A percentile compares a stretch with the other conserved stretches of the same genome.
Evolutionary conservation across 1,140 invertebrate species (phyloP).

Genomic region (Metopolophium dirhodum): DNA sequence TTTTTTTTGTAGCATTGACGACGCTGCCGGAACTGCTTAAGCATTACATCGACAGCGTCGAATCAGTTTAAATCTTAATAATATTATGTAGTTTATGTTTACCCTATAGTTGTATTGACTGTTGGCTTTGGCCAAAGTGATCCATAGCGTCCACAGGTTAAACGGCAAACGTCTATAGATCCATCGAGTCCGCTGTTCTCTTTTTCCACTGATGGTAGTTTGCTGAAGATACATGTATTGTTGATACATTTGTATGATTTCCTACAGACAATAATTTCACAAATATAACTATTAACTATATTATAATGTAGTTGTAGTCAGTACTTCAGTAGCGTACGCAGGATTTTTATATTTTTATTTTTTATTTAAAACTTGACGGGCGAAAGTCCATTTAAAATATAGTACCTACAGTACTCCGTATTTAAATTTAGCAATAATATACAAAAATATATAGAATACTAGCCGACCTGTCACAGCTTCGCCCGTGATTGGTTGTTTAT

Average conservation of each 20-base stretch:
- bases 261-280: not conserved
- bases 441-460: too few species aligned
- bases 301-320: not conserved
- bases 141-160: slow-evolving; percentile 72
- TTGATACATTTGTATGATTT: slow-evolving; percentile 61
- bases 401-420: too few species aligned
- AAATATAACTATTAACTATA: not conserved
- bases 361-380: too few species aligned
- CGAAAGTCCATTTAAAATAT: too few species aligned
- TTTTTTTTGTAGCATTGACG: too few species aligned
- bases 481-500: too few species aligned
- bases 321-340: too few species aligned
- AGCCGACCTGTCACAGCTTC: too few species aligned
- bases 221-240: slow-evolving; percentile 61
- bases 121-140: slow-evolving; percentile 77
- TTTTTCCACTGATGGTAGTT: slow-evolving; percentile 30
- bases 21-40: too few species aligned
- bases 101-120: slow-evolving; percentile 63
- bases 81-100: not conserved
- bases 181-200: slow-evolving; percentile 33
- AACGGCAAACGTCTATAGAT: slow-evolving; percentile 67
- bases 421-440: too few species aligned
- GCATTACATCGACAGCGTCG: too few species aligned
- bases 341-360: too few species aligned
- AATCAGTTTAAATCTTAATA: not conserved